These are phyloP conservation scores for Eueides isabella DNA, from an alignment of 1,140 invertebrate genomes.

Conservation along the genomic window DNA sequence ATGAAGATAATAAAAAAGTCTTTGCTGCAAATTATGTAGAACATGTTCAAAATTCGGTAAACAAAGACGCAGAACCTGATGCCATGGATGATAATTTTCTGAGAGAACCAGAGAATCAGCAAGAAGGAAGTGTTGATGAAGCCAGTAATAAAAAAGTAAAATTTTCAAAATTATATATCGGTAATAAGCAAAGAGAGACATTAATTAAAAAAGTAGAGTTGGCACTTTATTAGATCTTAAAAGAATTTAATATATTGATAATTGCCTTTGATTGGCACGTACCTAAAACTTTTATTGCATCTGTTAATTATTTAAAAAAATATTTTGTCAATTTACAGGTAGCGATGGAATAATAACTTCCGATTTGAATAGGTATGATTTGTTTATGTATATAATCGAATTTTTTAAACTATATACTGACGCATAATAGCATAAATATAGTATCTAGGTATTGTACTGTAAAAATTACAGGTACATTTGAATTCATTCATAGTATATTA, in stretches of 20 bases:
- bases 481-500: too few species aligned
- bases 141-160: slow-evolving; percentile 61
- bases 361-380: not conserved
- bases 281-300: too few species aligned
- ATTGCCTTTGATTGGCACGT: too few species aligned
- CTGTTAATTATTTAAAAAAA: not conserved
- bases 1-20: not conserved
- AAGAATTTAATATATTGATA: not conserved
- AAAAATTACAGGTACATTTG: too few species aligned
- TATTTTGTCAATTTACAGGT: slow-evolving; percentile 1
- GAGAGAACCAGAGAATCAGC: not conserved
- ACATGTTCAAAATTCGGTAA: not conserved
- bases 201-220: not conserved
- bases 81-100: not conserved
- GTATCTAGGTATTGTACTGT: too few species aligned
- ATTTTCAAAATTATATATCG: slow-evolving; percentile 60
- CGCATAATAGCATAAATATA: too few species aligned
- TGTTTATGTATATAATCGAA: not conserved
- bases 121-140: slow-evolving; percentile 21
- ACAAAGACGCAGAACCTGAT: not conserved
- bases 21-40: not conserved
- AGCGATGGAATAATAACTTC: not conserved
- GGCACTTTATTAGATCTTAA: not conserved
- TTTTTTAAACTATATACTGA: too few species aligned
- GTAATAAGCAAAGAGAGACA: slow-evolving; percentile 49